These are phyloP conservation scores for Dicyrtomina minuta DNA, from an alignment of 2,888 invertebrate genomes.

Conservation along the genomic window DNA sequence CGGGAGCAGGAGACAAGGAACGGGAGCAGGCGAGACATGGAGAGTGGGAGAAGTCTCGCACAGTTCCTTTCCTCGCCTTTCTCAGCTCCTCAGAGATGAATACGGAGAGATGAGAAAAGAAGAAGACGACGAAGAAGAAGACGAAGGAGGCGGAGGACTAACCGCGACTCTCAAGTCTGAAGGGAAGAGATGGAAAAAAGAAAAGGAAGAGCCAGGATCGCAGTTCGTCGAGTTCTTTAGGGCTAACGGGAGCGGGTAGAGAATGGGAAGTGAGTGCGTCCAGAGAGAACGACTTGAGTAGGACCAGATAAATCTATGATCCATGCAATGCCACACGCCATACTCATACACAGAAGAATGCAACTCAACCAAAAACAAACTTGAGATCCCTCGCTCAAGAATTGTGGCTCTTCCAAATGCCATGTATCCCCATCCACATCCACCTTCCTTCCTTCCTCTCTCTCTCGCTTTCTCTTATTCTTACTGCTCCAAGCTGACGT, in stretches of 20 bases:
- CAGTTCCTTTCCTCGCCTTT: too few relatives aligned
- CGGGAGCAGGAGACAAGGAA: not conserved
- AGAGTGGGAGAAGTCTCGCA: too few relatives aligned
- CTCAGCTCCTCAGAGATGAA: too few relatives aligned
- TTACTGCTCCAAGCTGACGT: too few relatives aligned
- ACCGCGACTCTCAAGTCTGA: not conserved
- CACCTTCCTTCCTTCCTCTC: too few relatives aligned
- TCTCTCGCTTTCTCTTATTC: too few relatives aligned
- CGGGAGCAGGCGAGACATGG: not conserved
- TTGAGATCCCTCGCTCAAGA: not conserved
- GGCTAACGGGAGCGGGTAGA: conserved; percentile 8
- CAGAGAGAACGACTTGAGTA: conserved; percentile 18
- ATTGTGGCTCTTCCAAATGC: not conserved
- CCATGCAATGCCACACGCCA: conserved; percentile 13
- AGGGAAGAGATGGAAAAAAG: not conserved
- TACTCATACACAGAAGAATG: conserved; percentile 12
- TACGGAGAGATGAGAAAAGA: not conserved
- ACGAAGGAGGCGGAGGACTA: too few relatives aligned
- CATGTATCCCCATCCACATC: too few relatives aligned
- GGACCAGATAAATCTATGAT: conserved; percentile 20
- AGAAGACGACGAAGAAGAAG: not conserved
- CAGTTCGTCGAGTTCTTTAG: conserved; percentile 4
- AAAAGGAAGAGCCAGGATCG: not conserved
- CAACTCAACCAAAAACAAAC: not conserved
- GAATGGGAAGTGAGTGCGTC: conserved; percentile 20